Percentiles rank a stretch among this genome's conserved stretches.
Conservation (phyloP, 2,113 vertebrate species). For the Mirounga angustirostris region DNA sequence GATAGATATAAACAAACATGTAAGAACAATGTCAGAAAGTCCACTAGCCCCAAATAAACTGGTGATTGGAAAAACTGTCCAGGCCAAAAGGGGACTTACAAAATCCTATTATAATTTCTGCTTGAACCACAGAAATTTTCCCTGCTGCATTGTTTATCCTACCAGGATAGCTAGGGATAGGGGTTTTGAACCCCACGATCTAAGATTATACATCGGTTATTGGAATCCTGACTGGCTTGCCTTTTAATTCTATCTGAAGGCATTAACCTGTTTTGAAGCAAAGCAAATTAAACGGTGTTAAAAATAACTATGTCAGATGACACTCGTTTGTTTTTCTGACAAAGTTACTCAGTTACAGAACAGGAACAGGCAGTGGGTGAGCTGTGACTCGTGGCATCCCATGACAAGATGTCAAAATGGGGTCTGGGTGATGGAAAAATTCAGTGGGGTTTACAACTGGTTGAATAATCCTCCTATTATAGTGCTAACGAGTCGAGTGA, state of each 20-base stretch:
- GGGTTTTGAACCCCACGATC: neutral
- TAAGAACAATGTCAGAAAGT: neutral
- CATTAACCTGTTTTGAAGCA: conserved; percentile 49
- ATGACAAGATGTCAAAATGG: neutral
- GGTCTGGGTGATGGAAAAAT: neutral
- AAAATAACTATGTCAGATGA: conserved; percentile 21
- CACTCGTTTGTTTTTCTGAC: neutral
- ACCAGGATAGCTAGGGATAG: neutral
- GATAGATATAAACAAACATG: neutral
- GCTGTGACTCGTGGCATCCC: neutral
- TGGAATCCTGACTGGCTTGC: neutral
- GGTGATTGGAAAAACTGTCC: neutral
- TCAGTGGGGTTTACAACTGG: neutral
- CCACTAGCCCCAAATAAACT: neutral
- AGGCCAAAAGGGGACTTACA: neutral
- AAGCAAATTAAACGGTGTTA: conserved; percentile 52
- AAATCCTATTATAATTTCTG: neutral
- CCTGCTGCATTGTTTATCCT: neutral
- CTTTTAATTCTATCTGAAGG: conserved; percentile 55
- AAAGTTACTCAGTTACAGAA: neutral
- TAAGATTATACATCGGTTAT: neutral
- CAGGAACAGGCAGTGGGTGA: neutral
- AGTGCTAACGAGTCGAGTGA: neutral
- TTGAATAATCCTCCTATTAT: neutral
- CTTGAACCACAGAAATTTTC: neutral